A percentile compares a stretch with the other conserved stretches of the same genome.
Conservation (phyloP, 2,888 invertebrate genomes). For the Meteorus cinctellus region DNA sequence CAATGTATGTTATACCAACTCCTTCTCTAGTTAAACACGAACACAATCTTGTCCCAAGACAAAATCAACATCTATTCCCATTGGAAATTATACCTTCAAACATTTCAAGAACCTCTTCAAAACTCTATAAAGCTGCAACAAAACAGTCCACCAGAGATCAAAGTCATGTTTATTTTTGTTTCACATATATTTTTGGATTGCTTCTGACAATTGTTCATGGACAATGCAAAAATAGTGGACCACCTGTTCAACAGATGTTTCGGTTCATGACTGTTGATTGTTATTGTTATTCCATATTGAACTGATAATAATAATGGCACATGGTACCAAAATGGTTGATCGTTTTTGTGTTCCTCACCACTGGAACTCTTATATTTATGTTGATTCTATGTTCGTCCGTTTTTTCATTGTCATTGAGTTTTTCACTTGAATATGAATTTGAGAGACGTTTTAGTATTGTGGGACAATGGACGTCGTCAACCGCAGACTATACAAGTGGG, state of each 20-base stretch:
- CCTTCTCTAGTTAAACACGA: too few species aligned
- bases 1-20: background rate
- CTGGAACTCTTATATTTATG: too few species aligned
- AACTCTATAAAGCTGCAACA: too few species aligned
- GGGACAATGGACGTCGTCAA: slow-evolving; percentile 26
- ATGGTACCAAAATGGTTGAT: slow-evolving; percentile 1
- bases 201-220: too few species aligned
- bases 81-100: too few species aligned
- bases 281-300: slow-evolving; percentile 1
- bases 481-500: slow-evolving; percentile 22
- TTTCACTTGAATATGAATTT: background rate
- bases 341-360: background rate
- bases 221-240: background rate
- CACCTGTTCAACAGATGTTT: slow-evolving; percentile 9
- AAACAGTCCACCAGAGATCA: too few species aligned
- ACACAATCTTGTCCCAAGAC: too few species aligned
- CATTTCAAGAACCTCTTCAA: too few species aligned
- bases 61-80: too few species aligned
- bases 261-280: background rate
- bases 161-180: too few species aligned
- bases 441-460: slow-evolving; percentile 1
- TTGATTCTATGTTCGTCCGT: background rate
- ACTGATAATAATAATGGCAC: too few species aligned
- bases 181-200: too few species aligned
- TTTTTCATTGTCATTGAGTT: slow-evolving; percentile 1